Evolutionary conservation across 2,113 vertebrate genomes (phyloP).

Genomic region (Vulpes vulpes): DNA sequence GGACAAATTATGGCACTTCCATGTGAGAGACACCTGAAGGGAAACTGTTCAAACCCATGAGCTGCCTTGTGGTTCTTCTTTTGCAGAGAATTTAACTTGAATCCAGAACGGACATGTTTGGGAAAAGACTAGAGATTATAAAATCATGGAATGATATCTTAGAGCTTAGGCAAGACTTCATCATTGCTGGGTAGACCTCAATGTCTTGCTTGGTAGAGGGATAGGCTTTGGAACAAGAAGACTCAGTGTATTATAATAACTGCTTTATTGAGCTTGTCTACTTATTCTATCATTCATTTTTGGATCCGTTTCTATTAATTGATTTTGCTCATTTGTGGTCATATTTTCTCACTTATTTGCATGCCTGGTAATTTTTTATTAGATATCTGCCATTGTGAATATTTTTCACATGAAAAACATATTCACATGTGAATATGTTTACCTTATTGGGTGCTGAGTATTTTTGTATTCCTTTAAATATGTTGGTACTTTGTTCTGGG

Average conservation of each 20-base stretch:
- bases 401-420: no score
- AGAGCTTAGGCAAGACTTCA: background rate
- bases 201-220: background rate
- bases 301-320: background rate
- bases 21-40: background rate
- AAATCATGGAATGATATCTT: background rate
- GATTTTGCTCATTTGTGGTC: background rate
- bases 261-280: background rate
- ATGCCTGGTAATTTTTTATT: background rate
- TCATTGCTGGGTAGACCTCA: background rate
- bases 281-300: background rate
- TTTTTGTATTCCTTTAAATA: slow-evolving; percentile 24
- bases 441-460: background rate
- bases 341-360: background rate
- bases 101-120: slow-evolving; percentile 12
- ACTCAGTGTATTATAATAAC: background rate
- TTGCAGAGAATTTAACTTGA: background rate
- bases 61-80: background rate
- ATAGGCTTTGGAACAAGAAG: background rate
- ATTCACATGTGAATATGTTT: background rate
- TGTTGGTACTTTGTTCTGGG: background rate
- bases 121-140: background rate
- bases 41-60: background rate
- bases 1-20: background rate
- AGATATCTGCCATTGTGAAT: background rate